Conservation (phyloP, 1,140 invertebrate genomes). For the Tetramorium simillimum region DNA sequence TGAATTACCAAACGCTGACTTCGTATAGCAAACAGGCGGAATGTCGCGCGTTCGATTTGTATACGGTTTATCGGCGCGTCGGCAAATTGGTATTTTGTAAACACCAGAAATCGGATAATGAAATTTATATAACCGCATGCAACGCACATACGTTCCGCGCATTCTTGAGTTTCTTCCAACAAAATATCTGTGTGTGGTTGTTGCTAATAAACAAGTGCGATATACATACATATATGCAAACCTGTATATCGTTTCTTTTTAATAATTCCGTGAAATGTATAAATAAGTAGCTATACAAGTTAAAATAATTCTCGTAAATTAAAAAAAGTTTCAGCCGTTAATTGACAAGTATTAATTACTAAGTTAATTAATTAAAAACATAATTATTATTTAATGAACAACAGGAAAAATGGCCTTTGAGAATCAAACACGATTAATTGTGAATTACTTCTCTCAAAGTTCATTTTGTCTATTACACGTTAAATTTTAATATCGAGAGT, state of each 20-base stretch:
- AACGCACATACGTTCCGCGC: not conserved
- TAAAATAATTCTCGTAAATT: not conserved
- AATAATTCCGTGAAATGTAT: not conserved
- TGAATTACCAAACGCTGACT: slow-evolving; percentile 48
- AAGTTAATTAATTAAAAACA: not conserved
- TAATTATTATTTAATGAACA: too few species aligned
- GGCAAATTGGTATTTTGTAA: slow-evolving; percentile 43
- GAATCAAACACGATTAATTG: too few species aligned
- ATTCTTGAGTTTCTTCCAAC: not conserved
- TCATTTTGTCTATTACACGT: too few species aligned
- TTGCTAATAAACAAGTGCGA: not conserved
- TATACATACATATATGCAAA: not conserved
- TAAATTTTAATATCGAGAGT: too few species aligned
- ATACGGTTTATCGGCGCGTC: slow-evolving; percentile 8
- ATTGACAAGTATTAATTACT: not conserved
- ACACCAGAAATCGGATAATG: slow-evolving; percentile 36
- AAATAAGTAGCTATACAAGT: not conserved
- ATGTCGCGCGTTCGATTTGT: slow-evolving; percentile 7
- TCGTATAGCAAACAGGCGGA: not conserved
- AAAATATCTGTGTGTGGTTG: not conserved
- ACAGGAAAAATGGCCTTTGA: too few species aligned
- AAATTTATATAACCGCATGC: slow-evolving; percentile 26
- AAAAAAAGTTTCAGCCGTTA: not conserved
- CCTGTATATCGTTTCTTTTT: not conserved
- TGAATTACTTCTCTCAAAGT: too few species aligned